Conservation (phyloP, 37 sponge, comb jelly and placozoan species). For the Theonella swinhoei region DNA sequence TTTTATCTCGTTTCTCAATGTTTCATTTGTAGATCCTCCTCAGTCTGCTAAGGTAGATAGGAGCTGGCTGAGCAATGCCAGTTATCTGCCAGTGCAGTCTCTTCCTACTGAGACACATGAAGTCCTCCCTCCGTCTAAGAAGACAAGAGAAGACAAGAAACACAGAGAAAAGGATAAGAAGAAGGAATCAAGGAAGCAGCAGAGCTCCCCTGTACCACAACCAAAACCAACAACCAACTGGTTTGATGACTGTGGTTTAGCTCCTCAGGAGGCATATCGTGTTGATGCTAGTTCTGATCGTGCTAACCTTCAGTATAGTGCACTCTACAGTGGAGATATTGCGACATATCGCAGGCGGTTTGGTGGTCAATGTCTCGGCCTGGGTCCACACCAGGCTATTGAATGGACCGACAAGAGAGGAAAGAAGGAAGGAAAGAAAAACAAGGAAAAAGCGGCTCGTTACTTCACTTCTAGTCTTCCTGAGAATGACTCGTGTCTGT, state of each 20-base stretch:
- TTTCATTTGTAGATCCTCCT: no score
- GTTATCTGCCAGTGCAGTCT: not conserved
- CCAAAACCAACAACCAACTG: slow-evolving; percentile 47
- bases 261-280: slow-evolving; percentile 54
- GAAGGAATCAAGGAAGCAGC: not conserved
- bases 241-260: slow-evolving; percentile 69
- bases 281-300: slow-evolving; percentile 64
- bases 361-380: slow-evolving; percentile 40
- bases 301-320: slow-evolving; percentile 59
- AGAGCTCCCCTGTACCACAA: no score
- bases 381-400: slow-evolving; percentile 28
- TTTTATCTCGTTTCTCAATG: no score
- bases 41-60: not conserved
- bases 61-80: not conserved
- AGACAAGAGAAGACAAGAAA: not conserved
- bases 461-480: slow-evolving; percentile 22
- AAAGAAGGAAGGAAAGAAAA: slow-evolving; percentile 14
- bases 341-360: slow-evolving; percentile 60
- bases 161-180: not conserved
- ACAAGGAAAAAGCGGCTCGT: not conserved
- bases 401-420: slow-evolving; percentile 48
- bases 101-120: not conserved
- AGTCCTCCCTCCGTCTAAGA: not conserved
- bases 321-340: slow-evolving; percentile 73
- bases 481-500: not conserved